phyloP scores from a whole-genome alignment of 2,888 invertebrate species.

The Morpho helenor region DNA sequence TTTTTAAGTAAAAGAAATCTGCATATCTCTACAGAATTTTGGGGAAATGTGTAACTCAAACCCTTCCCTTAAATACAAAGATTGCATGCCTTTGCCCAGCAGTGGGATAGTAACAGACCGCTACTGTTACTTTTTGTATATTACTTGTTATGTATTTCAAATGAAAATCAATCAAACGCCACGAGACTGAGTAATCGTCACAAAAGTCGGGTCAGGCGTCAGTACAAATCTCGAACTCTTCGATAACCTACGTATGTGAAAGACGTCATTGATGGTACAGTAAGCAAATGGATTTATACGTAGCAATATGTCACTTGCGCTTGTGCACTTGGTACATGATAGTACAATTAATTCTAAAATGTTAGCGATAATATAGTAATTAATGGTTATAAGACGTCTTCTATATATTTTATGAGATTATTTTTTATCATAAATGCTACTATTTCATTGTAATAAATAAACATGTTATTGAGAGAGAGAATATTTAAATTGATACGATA shows the following conservation, averaged over 20 bases:
- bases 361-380: not conserved
- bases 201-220: slow-evolving; percentile 28
- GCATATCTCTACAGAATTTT: too few relatives aligned
- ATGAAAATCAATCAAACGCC: slow-evolving; percentile 7
- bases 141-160: too few relatives aligned
- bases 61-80: too few relatives aligned
- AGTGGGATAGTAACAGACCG: too few relatives aligned
- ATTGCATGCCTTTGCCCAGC: too few relatives aligned
- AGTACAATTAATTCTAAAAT: not conserved
- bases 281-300: slow-evolving; percentile 1
- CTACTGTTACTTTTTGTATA: too few relatives aligned
- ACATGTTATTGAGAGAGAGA: too few relatives aligned
- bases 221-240: slow-evolving; percentile 27
- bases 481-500: too few relatives aligned
- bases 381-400: not conserved
- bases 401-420: not conserved
- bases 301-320: slow-evolving; percentile 5
- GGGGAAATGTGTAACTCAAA: too few relatives aligned
- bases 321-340: not conserved
- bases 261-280: slow-evolving; percentile 27
- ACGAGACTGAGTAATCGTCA: slow-evolving; percentile 17
- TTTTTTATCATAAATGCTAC: too few relatives aligned
- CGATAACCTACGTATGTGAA: slow-evolving; percentile 33
- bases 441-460: too few relatives aligned
- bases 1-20: too few relatives aligned